Conservation (phyloP, 2,888 invertebrate genomes). For the Monopis laevigella region DNA sequence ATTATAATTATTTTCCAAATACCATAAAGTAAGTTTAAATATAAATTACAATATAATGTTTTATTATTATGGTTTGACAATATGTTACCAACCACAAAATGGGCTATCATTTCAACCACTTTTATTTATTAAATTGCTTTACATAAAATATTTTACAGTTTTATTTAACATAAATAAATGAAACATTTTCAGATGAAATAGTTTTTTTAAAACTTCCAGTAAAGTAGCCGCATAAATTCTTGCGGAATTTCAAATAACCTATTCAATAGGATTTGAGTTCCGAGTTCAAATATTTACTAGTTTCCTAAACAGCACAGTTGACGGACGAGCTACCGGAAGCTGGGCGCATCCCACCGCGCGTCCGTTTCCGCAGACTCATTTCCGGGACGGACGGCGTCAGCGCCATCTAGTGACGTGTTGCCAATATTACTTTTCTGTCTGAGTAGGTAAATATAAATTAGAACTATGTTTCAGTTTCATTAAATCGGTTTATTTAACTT, state of each 20-base stretch:
- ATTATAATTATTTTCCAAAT: too few relatives aligned
- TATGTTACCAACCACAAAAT: too few relatives aligned
- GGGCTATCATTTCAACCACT: too few relatives aligned
- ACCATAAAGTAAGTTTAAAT: too few relatives aligned
- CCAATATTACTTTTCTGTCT: background rate
- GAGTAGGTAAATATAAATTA: too few relatives aligned
- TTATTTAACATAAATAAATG: constrained; percentile 1
- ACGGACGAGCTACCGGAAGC: constrained; percentile 29
- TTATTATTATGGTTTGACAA: too few relatives aligned
- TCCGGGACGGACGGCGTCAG: constrained; percentile 45
- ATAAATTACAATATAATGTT: too few relatives aligned
- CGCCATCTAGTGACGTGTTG: constrained; percentile 4
- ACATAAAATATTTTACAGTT: too few relatives aligned
- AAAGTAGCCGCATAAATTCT: background rate
- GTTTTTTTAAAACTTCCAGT: background rate
- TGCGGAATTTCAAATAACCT: constrained; percentile 1
- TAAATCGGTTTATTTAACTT: too few relatives aligned
- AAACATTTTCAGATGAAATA: background rate
- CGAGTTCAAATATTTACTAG: constrained; percentile 12
- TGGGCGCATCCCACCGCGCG: constrained; percentile 24
- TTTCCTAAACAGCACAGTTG: constrained; percentile 10
- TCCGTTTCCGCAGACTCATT: constrained; percentile 39
- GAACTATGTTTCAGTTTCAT: too few relatives aligned
- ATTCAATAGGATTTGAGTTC: constrained; percentile 8
- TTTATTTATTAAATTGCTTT: too few relatives aligned